Evolutionary conservation across 2,797 vertebrate genomes (phyloP), one percentile per base, ranked within the genome.

Genomic region (Mormyrus hasselquistii): DNA sequence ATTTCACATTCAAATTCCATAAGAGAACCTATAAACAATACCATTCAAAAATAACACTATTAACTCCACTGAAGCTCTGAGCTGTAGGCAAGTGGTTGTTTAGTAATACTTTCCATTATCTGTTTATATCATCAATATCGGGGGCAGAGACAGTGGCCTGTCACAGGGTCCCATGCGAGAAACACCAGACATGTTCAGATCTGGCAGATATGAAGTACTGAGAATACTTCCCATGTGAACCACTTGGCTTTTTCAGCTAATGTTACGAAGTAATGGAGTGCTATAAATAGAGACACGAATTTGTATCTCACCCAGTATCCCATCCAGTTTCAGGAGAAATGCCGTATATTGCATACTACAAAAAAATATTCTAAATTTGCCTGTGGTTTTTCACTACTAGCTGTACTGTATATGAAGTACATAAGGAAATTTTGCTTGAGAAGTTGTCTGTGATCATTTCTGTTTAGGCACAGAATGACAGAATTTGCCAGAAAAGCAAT

Each of bases 141-240:
- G 25, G 38, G 79, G 76, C n/a, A 57, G 73, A 55, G 73, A 79
- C 41, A 34, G 65, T 85, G 53, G 82, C 52, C 76, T 83, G 38
- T 44, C 1, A 57, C 79, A 59, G 8, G 44, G 14, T 12, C 55
- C 41, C 41, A 62, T 16, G n/a, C 50, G 82, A 85, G 14, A 62
- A 62, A 85, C 57, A 38, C 38, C 53, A 85, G 22, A n/a, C 50
- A 22, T 16, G 50, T 47, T 38, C 25, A 47, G 0, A 50, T 59
- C n/a, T 29, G 53, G 53, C 79, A 59, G 76, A 83, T n/a, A 84
- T 34, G 34, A 83, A 47, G 52, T 59, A 79, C 38, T 41, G 14
- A 47, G 55, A 89, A 82, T 89, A 22, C 59, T 89, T 89, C 82
- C 55, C 88, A 85, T 34, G 79, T 89, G 82, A 85, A 89, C 79